Percentiles rank a stretch among this genome's conserved stretches.
These are phyloP conservation scores for Vultur gryphus DNA, from an alignment of 2,797 vertebrate species.

Conservation along the genomic window DNA sequence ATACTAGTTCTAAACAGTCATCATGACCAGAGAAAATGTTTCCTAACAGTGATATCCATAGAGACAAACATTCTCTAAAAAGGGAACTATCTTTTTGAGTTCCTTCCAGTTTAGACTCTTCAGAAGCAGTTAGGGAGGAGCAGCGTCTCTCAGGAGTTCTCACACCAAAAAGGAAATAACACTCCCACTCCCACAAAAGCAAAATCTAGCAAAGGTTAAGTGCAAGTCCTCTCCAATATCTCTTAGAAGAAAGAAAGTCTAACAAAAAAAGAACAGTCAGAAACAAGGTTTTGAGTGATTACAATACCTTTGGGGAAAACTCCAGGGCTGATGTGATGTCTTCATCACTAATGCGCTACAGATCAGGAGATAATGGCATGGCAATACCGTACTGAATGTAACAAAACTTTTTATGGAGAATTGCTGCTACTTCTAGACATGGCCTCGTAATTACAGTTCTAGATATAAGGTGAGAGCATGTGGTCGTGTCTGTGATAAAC, in stretches of 20 bases:
- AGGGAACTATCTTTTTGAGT: conserved; percentile 1
- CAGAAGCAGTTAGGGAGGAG: conserved; percentile 1
- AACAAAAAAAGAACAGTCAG: background rate
- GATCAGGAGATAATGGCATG: background rate
- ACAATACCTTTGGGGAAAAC: background rate
- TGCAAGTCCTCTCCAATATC: background rate
- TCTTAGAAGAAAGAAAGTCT: background rate
- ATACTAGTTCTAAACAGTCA: background rate
- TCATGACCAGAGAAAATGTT: background rate
- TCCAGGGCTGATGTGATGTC: background rate
- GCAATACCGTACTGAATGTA: background rate
- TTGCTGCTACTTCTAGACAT: background rate
- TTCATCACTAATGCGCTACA: background rate
- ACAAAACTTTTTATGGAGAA: background rate
- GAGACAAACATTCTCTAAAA: background rate
- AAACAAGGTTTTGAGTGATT: background rate
- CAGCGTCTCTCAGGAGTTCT: background rate
- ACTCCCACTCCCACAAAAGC: background rate
- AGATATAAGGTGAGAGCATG: background rate
- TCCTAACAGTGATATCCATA: background rate
- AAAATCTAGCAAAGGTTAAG: background rate
- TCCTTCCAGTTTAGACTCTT: conserved; percentile 3
- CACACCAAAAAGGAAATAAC: conserved; percentile 12
- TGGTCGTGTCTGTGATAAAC: background rate
- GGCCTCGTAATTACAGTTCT: background rate